Conservation (phyloP, 2,113 vertebrate species). For the Cebidichthys violaceus region DNA sequence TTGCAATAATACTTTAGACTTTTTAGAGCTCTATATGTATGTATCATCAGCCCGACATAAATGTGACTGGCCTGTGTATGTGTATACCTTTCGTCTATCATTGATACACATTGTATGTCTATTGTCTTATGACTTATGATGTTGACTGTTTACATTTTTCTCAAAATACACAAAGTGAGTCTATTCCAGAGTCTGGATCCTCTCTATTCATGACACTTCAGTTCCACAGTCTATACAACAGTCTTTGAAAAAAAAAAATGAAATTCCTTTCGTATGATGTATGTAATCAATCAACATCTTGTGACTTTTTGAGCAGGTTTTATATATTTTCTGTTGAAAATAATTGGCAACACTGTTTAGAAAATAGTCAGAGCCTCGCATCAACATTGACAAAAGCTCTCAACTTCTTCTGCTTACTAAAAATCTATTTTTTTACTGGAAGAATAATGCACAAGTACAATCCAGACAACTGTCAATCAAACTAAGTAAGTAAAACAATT, state of each 20-base stretch:
- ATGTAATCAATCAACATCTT: neutral
- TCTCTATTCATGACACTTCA: neutral
- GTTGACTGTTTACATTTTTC: neutral
- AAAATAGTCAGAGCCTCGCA: neutral
- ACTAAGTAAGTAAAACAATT: conserved; percentile 1
- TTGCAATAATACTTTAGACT: neutral
- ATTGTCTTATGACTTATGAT: neutral
- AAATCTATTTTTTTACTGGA: neutral
- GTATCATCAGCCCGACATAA: neutral
- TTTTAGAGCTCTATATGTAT: neutral
- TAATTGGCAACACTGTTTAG: neutral
- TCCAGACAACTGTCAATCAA: neutral
- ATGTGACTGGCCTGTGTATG: neutral
- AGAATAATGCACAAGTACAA: neutral
- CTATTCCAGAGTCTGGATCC: neutral
- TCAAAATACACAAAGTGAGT: neutral
- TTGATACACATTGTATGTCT: neutral
- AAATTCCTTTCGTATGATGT: too few relatives aligned
- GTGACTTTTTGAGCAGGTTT: neutral
- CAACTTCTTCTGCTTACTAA: neutral
- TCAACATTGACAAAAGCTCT: neutral
- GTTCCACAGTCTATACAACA: neutral
- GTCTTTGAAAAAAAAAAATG: too few relatives aligned
- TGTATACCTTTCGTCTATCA: neutral
- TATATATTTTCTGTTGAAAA: neutral